Conservation (phyloP, 2,888 invertebrate species). For the Andrena bucephala region DNA sequence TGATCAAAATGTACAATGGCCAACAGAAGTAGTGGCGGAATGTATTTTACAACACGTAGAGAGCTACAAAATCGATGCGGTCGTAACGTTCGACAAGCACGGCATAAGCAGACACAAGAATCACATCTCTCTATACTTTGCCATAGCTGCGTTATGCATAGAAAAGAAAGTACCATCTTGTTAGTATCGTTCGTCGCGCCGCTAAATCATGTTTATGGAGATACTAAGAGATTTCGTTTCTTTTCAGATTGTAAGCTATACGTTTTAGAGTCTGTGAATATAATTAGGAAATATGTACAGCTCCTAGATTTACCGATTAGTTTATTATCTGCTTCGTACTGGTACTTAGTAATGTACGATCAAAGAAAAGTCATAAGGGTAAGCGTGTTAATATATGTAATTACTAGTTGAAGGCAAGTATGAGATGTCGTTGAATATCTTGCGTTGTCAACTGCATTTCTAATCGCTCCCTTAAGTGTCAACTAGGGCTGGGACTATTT, state of each 20-base stretch:
- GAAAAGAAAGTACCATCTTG: conserved; percentile 91
- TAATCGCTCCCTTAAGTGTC: neutral
- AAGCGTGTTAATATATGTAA: conserved; percentile 56
- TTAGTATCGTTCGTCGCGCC: conserved; percentile 84
- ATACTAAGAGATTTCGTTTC: conserved; percentile 52
- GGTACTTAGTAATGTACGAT: conserved; percentile 86
- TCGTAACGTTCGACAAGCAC: conserved; percentile 97
- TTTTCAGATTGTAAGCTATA: conserved; percentile 92
- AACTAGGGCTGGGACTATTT: no score
- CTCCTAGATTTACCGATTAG: conserved; percentile 94
- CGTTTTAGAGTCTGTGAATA: conserved; percentile 93
- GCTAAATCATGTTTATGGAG: conserved; percentile 17
- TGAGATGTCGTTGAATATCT: neutral
- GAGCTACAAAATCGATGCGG: conserved; percentile 91
- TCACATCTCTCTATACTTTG: conserved; percentile 94
- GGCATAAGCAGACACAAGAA: conserved; percentile 97
- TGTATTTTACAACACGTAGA: conserved; percentile 90
- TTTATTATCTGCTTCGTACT: conserved; percentile 91
- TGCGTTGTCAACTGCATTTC: neutral
- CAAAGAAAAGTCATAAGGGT: conserved; percentile 81
- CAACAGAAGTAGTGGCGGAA: conserved; percentile 88
- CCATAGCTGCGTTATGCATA: conserved; percentile 91
- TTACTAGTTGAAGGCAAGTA: neutral
- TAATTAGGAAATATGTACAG: conserved; percentile 94
- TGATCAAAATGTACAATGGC: conserved; percentile 92